phyloP scores from a whole-genome alignment of 2,797 vertebrate genomes.

The Coluber constrictor region DNA sequence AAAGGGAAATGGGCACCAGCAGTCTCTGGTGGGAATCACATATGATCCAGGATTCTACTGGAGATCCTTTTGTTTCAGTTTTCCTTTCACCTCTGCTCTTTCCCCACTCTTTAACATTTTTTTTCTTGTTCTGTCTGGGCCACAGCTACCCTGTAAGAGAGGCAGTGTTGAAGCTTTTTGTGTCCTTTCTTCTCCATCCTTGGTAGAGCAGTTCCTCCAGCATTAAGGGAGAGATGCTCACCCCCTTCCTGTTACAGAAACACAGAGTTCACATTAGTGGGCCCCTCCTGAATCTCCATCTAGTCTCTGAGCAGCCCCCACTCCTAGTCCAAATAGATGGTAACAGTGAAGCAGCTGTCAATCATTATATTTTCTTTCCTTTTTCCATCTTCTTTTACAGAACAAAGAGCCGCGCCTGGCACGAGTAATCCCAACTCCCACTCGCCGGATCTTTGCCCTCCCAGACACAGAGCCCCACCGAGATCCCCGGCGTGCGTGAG shows the following conservation, averaged over 20 bases:
- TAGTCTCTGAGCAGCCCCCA: background rate
- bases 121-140: background rate
- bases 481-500: conserved; percentile 29
- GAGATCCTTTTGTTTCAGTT: background rate
- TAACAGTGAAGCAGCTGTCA: background rate
- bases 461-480: conserved; percentile 33
- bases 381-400: conserved; percentile 55
- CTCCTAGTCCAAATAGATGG: background rate
- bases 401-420: conserved; percentile 61
- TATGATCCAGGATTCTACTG: background rate
- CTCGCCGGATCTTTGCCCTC: conserved; percentile 44
- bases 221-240: background rate
- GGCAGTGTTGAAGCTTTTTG: background rate
- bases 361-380: background rate
- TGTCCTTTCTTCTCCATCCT: background rate
- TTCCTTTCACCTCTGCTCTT: background rate
- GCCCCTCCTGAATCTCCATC: background rate
- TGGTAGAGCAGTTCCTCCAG: background rate
- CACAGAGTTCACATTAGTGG: background rate
- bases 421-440: conserved; percentile 57
- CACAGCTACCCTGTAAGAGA: background rate
- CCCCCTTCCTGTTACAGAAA: background rate
- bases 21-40: background rate
- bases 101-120: background rate
- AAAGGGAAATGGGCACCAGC: background rate